These are phyloP conservation scores for Rhinoraja longicauda DNA, from an alignment of 2,797 vertebrate species.

Conservation along the genomic window DNA sequence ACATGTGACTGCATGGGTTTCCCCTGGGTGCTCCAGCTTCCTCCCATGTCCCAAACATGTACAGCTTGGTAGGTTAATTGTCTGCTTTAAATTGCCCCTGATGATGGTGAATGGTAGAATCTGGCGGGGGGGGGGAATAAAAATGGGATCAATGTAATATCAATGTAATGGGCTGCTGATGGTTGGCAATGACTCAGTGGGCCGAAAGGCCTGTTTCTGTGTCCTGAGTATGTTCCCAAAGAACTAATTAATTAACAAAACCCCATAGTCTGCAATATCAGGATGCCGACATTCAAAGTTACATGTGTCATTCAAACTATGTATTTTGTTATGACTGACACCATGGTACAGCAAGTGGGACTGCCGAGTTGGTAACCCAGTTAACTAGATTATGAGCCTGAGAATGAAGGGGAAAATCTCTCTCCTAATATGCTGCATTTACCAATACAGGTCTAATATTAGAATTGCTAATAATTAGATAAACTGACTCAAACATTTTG, in stretches of 20 bases:
- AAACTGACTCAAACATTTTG: conserved; percentile 16
- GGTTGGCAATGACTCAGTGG: no score
- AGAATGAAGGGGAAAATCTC: neutral
- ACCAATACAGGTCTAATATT: neutral
- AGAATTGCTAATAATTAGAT: neutral
- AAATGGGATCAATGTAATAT: no score
- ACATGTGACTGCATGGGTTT: no score
- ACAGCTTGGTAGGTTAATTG: no score
- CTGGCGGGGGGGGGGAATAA: no score
- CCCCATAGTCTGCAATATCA: no score
- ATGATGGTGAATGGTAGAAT: no score
- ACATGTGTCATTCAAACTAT: neutral
- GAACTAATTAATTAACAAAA: neutral
- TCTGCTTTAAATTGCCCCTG: no score
- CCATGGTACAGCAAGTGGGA: neutral
- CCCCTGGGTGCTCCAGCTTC: no score
- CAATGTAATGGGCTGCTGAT: no score
- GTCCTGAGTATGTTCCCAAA: neutral
- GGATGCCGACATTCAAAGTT: neutral
- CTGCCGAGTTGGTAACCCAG: neutral
- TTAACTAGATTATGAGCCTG: neutral
- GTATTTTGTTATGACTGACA: neutral
- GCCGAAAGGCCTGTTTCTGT: no score
- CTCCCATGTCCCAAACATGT: no score
- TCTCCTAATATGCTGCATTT: neutral